phyloP scores from a whole-genome alignment of 1,140 invertebrate species.

The Berghia stephanieae region DNA sequence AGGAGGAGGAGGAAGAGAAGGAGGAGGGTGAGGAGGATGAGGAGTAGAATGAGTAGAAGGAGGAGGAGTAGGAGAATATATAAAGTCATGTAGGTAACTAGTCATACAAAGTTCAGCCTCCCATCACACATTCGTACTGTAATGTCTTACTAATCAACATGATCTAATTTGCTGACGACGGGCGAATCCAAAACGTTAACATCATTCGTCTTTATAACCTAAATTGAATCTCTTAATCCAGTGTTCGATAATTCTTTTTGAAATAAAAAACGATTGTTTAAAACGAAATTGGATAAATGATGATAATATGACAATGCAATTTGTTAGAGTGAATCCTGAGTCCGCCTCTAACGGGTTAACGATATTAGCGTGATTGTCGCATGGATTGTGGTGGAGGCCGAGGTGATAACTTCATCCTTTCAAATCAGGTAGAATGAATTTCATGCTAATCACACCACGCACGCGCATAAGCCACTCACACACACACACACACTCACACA shows the following conservation, averaged over 20 bases:
- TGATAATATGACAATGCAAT: no score
- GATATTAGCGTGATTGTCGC: neutral
- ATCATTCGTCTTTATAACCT: no score
- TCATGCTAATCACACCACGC: neutral
- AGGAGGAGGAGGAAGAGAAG: neutral
- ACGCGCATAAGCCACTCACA: neutral
- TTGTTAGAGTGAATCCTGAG: neutral
- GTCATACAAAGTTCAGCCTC: neutral
- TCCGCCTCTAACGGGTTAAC: neutral
- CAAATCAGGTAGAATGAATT: neutral
- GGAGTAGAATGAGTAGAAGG: no score
- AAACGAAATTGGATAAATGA: no score
- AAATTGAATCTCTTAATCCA: no score
- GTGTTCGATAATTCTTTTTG: no score
- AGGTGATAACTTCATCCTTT: neutral
- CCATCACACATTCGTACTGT: neutral
- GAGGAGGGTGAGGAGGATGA: no score
- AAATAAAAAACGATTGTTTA: no score
- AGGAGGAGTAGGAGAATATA: no score
- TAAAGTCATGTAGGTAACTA: neutral
- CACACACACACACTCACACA: neutral
- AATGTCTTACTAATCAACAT: neutral
- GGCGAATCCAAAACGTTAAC: no score
- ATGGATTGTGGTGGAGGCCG: no score
- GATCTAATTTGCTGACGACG: neutral